Conservation (phyloP, 2,113 vertebrate genomes). For the Athene cunicularia region DNA sequence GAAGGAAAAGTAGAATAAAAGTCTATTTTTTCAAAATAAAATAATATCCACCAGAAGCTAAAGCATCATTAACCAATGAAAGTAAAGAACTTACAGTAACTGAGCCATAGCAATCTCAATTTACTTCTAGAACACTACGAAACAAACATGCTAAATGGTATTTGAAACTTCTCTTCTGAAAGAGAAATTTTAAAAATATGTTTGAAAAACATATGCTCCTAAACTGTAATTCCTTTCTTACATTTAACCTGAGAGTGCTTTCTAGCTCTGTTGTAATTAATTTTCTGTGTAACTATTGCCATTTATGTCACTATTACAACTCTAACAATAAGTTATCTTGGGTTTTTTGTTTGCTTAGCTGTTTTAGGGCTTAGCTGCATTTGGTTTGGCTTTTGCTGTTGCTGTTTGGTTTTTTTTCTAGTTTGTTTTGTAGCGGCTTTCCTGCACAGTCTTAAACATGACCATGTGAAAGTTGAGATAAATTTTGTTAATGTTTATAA, state of each 20-base stretch:
- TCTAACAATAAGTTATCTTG: neutral
- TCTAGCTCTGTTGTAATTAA: neutral
- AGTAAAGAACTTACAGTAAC: neutral
- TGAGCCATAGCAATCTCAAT: neutral
- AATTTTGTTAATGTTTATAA: neutral
- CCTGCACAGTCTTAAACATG: neutral
- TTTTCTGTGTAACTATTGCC: neutral
- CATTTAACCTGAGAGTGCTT: neutral
- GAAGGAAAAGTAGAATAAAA: neutral
- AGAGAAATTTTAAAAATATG: neutral
- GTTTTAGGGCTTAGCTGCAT: neutral
- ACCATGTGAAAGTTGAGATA: neutral
- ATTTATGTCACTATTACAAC: neutral
- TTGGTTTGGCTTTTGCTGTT: neutral
- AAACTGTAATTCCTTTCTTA: neutral
- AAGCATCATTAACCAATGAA: neutral
- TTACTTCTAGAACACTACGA: neutral
- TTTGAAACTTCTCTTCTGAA: neutral
- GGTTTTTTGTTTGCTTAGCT: neutral
- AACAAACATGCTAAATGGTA: neutral
- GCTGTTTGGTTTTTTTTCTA: neutral
- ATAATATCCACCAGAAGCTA: neutral
- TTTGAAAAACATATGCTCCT: neutral
- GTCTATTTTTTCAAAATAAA: neutral
- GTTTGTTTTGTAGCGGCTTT: neutral